phyloP scores from a whole-genome alignment of 2,797 vertebrate species.

The Siniperca obscura region DNA sequence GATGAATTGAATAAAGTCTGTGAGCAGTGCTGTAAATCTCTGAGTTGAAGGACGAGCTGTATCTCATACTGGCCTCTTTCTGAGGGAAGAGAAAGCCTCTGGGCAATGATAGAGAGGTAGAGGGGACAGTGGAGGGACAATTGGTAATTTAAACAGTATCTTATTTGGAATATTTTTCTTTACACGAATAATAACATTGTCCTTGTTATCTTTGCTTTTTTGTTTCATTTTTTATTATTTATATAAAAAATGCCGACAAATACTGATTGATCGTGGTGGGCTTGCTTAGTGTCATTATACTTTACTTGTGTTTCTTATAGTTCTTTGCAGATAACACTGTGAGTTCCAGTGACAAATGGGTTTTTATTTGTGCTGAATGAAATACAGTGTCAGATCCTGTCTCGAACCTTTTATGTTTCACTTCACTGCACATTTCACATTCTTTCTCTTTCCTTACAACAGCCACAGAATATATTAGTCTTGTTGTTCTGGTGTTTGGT shows the following conservation, averaged over 20 bases:
- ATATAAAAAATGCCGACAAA: constrained; percentile 1
- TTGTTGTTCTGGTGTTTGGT: constrained; percentile 65
- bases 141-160: constrained; percentile 59
- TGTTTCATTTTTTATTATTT: constrained; percentile 19
- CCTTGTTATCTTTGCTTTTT: constrained; percentile 21
- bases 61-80: constrained; percentile 70
- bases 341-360: constrained; percentile 53
- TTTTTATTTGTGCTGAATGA: constrained; percentile 76
- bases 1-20: constrained; percentile 80
- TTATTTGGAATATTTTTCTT: constrained; percentile 48
- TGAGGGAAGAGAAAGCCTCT: constrained; percentile 69
- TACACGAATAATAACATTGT: constrained; percentile 21
- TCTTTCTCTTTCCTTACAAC: constrained; percentile 53
- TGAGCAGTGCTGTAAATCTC: constrained; percentile 80
- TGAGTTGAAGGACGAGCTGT: constrained; percentile 81
- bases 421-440: constrained; percentile 81
- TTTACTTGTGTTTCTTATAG: constrained; percentile 1
- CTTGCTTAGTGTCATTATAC: neutral
- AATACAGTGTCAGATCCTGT: constrained; percentile 80
- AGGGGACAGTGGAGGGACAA: constrained; percentile 55
- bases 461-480: constrained; percentile 72
- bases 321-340: constrained; percentile 12
- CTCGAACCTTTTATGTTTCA: constrained; percentile 78
- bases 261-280: neutral
- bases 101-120: constrained; percentile 60